Evolutionary conservation across 92 coral and sea anemone species (phyloP), one percentile per base, ranked within the genome.

Genomic region (Montipora capitata): DNA sequence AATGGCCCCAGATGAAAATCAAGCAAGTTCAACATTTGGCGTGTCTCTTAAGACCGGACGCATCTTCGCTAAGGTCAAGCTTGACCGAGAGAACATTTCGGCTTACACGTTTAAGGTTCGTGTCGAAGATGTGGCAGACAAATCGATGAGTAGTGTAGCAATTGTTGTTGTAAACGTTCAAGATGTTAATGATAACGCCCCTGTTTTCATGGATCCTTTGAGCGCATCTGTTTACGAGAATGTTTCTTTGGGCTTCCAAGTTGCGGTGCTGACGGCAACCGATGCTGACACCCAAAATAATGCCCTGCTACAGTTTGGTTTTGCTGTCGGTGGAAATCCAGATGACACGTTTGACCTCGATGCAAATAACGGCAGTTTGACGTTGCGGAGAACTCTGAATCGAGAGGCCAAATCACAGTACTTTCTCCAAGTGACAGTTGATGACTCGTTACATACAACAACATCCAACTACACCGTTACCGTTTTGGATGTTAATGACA

Each of bases 141-240:
- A 84, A 84, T 85, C 98, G 77, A 72, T 92, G 79, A 77, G 90
- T 15, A 93, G 91, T 62, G 94, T 88, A 59, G 96, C 92, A n/a
- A 77, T 80, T 38, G 96, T 98, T 76, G 44, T 76, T 20, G 92
- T 98, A 3, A 87, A 75, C 40, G 95, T 98, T 5, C 85, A 88
- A 49, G 99, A 98, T 86, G 75, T 89, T 41, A 96, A 98, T 64
- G 99, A 98, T 77, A 94, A 96, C 69, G 75, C 92, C 20, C 99
- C 99, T 2, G 86, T 93, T 42, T 94, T 98, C 14, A 93, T 85
- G 56, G 85, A 76, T 42, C 87, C 92, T 42, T 52, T 78, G 77
- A 74, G 88, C 44, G 95, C 87, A 57, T 91, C 87, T 15, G 83
- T 98, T 40, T 82, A 82, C n/a, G 99, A 98, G 85, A 85, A 94